Evolutionary conservation across 2,888 invertebrate genomes (phyloP).

Genomic region (Sympetrum striolatum): DNA sequence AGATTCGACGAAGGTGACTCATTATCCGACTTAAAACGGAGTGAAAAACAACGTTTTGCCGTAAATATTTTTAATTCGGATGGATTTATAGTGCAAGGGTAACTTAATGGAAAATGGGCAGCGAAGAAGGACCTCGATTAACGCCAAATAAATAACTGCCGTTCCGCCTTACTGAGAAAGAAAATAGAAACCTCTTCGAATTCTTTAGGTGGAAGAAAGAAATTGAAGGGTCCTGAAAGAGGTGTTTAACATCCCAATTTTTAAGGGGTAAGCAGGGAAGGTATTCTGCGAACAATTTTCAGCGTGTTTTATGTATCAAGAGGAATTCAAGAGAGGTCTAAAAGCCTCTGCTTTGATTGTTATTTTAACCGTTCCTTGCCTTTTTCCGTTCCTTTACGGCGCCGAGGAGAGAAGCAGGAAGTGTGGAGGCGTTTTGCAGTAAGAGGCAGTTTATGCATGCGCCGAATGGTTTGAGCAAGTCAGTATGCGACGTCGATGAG

Average conservation of each 20-base stretch:
- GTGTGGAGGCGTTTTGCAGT: no score
- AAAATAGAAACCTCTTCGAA: not conserved
- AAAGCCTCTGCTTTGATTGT: not conserved
- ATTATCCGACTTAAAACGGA: not conserved
- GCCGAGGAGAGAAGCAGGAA: not conserved
- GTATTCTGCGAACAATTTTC: not conserved
- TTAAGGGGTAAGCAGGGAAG: not conserved
- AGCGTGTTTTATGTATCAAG: not conserved
- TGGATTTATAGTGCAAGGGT: not conserved
- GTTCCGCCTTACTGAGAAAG: not conserved
- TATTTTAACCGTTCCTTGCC: not conserved
- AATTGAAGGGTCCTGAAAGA: not conserved
- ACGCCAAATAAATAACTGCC: not conserved
- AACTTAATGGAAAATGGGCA: not conserved
- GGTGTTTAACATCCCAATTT: not conserved
- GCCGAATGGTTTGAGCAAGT: not conserved
- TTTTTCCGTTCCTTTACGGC: not conserved
- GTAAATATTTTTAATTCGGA: not conserved
- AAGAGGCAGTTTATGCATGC: no score
- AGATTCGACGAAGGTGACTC: not conserved
- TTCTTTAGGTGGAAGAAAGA: not conserved
- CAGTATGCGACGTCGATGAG: not conserved
- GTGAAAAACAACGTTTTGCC: not conserved
- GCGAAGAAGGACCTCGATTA: not conserved
- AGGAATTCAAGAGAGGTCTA: not conserved